phyloP scores from a whole-genome alignment of 2,113 vertebrate species.

The Seriola aureovittata region DNA sequence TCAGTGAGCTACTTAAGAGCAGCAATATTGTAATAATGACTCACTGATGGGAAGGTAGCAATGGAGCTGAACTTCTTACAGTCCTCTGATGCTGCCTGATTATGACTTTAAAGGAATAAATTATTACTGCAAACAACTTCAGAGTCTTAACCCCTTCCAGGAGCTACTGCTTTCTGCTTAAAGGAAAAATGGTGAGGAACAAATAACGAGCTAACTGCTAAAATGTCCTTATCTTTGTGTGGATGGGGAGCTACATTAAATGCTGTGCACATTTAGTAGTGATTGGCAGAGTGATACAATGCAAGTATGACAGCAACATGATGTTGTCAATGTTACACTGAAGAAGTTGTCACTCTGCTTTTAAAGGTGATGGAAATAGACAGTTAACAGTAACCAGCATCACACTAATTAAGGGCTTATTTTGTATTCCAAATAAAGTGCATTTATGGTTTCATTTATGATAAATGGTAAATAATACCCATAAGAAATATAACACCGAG shows the following conservation, averaged over 20 bases:
- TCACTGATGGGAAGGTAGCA: conserved; percentile 93
- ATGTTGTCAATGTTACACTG: neutral
- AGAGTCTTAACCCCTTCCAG: conserved; percentile 62
- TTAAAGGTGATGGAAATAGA: neutral
- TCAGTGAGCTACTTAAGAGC: conserved; percentile 94
- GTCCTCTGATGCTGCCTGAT: conserved; percentile 92
- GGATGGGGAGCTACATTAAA: neutral
- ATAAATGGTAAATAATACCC: neutral
- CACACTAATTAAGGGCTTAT: neutral
- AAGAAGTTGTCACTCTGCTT: neutral
- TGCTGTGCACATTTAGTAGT: neutral
- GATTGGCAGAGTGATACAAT: neutral
- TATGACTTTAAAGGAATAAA: conserved; percentile 89
- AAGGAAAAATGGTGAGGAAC: neutral
- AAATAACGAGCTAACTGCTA: neutral
- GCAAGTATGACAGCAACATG: neutral
- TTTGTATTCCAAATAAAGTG: neutral
- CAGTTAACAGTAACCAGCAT: neutral
- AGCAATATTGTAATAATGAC: conserved; percentile 95
- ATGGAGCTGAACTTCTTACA: conserved; percentile 94
- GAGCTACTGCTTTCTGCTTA: conserved; percentile 24
- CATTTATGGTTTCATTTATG: neutral
- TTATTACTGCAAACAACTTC: conserved; percentile 85
- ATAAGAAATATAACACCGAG: neutral
- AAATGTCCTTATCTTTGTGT: neutral